Conservation (phyloP, 2,113 vertebrate species). For the Pteronura brasiliensis region DNA sequence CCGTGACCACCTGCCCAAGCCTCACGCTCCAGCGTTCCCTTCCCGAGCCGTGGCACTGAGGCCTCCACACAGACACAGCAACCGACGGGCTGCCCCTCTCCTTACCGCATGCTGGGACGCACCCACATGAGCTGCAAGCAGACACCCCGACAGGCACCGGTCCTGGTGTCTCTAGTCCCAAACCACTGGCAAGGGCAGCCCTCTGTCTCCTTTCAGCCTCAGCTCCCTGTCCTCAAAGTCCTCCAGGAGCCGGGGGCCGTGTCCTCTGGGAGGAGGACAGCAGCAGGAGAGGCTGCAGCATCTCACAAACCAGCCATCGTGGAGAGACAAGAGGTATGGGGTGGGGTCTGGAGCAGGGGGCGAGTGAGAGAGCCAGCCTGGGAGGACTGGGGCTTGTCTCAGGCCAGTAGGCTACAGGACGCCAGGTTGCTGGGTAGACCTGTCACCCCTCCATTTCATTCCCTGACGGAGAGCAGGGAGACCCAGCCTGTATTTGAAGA, state of each 20-base stretch:
- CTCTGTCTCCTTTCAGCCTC: background rate
- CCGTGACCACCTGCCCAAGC: slow-evolving; percentile 67
- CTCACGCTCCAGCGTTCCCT: background rate
- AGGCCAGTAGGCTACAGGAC: background rate
- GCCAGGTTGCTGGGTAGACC: background rate
- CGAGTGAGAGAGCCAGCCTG: background rate
- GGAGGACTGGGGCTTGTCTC: background rate
- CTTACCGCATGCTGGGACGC: background rate
- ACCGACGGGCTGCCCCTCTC: background rate
- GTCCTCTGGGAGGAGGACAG: background rate
- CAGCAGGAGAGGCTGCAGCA: no score
- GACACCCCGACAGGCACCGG: background rate
- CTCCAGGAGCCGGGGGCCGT: background rate
- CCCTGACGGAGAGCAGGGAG: background rate
- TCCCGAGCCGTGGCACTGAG: background rate
- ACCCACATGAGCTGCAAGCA: no score
- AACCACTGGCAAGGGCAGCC: background rate
- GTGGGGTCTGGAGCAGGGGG: background rate
- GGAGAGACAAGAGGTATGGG: background rate
- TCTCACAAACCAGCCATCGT: background rate
- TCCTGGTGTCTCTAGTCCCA: background rate
- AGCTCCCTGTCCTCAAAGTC: background rate
- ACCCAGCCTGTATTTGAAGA: background rate
- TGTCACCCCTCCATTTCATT: background rate
- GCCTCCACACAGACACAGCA: background rate